Evolutionary conservation across 2,888 invertebrate genomes (phyloP), one percentile per base, ranked within the genome.

Genomic region (Tuta absoluta): DNA sequence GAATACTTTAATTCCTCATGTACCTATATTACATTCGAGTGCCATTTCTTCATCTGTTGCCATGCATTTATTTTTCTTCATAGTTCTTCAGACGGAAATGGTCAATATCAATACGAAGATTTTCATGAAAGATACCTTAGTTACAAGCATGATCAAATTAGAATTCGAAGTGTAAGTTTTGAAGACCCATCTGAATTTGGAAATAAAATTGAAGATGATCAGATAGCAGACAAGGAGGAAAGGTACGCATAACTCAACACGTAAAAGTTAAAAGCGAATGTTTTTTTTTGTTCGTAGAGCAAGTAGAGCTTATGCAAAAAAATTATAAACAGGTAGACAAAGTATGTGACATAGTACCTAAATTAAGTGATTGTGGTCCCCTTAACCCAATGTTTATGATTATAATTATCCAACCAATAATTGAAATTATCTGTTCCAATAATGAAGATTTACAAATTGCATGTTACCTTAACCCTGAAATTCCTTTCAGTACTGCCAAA

Each of bases 111-210:
- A 80, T 94, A 93, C 79, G 94, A 96, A 92, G 96, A 95, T 82
- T 96, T 96, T 85, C 96, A 96, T 85, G 96, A 96, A 90, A 95
- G 95, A 85, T 93, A 95, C 77, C 94, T 96, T 84, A 95, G 95
- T 84, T 92, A 87, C 92, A 87, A 92, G 89, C 94, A 95, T 76
- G 94, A 95, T 75, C 93, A 56, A 33, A 56, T 95, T 87, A 93
- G 95, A 75, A 95, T 95, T 85, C 93, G 95, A 78, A 95, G 95
- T 73, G 94, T 95, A 71, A 95, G 95, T 76, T 93, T 95, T 73
- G 95, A 95, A 81, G 95, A 95, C 73, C 86, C 87, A 69, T 85
- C 87, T 63, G 89, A 82, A 82, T 86, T 73, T 78, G 78, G 81
- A 75, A 79, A 79, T 78, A 80, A 75, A 72, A 77, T 77, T 14